Evolutionary conservation across 2,888 invertebrate species (phyloP), one percentile per base, ranked within the genome.

Genomic region (Abrostola tripartita): DNA sequence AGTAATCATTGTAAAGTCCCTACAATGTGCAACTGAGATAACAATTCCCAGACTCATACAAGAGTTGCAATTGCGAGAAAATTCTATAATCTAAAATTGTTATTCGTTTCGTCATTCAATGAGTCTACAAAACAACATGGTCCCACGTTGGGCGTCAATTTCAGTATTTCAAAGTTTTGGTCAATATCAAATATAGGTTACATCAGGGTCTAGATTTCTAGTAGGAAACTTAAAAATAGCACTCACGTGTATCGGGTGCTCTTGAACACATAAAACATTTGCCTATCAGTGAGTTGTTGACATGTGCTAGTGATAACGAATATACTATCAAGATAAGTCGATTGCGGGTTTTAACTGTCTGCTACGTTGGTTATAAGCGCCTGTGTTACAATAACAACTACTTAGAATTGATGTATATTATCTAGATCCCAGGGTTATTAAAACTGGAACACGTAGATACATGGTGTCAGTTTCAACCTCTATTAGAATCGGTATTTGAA

Each of bases 281-380:
- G 47, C 61, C 62, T 80, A 76, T 78, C 63, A 52, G 52, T 63
- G 36, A 59, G 57, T 65, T 65, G 56, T 61, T 71, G 70, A 73
- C 70, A 68, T 81, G 58, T 74, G 67, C 68, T 62, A 57, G 36
- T 42, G 74, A 60, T 70, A 74, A 38, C 65, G 51, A 52, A 57
- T 62, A 71, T 64, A 37, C 38, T 72, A 81, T 80, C 82, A 75
- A 74, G 65, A 66, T 61, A 65, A 35, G 40, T 11, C 58, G 59
- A 60, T 55, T 54, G 71, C 51, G 76, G 73, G 72, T 65, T 79
- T 75, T 61, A 59, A 60, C 57, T 58, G 57, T 63, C 52, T 65
- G 53, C 37, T 52, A 11, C 38, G 37, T 37, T 40, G 41, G 24
- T 53, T 53, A 54, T 57, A 65, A 74, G 64, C 67, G 60, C 67